These are phyloP conservation scores for Pristionchus pacificus DNA, from an alignment of 1,140 invertebrate species.

Conservation along the genomic window DNA sequence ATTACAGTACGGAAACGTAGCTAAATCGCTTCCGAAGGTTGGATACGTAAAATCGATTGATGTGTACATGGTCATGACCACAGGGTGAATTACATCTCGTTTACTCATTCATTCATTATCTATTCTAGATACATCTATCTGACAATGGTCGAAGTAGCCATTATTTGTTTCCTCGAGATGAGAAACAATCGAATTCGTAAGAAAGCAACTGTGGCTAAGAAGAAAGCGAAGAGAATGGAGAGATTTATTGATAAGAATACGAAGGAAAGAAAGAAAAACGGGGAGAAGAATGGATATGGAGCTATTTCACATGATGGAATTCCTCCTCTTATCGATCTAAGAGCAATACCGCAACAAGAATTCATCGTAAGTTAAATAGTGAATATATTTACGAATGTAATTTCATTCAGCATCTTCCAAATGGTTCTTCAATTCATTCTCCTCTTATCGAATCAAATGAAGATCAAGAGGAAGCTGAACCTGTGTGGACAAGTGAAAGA, in stretches of 20 bases:
- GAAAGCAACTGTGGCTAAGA: constrained; percentile 18
- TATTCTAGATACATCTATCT: constrained; percentile 38
- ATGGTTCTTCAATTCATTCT: background rate
- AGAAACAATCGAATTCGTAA: constrained; percentile 26
- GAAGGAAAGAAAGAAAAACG: background rate
- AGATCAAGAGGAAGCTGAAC: constrained; percentile 24
- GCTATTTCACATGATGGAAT: background rate
- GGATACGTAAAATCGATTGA: constrained; percentile 47
- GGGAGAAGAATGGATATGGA: background rate
- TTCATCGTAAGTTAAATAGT: too few relatives aligned
- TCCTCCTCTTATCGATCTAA: too few relatives aligned
- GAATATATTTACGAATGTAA: constrained; percentile 26
- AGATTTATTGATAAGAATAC: constrained; percentile 9
- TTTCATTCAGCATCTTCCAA: constrained; percentile 22
- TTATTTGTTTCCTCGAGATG: constrained; percentile 39
- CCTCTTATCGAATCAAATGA: background rate
- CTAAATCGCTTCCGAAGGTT: constrained; percentile 50
- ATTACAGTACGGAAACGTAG: constrained; percentile 56
- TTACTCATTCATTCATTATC: constrained; percentile 1
- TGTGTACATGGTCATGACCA: constrained; percentile 42
- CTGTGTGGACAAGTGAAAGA: constrained; percentile 38
- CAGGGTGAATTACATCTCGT: constrained; percentile 19
- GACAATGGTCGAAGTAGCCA: constrained; percentile 41
- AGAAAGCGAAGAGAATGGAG: constrained; percentile 28
- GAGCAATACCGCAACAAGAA: too few relatives aligned